Base-by-base conservation (phyloP, 2,797 vertebrate genomes). In the Menidia menidia region DNA sequence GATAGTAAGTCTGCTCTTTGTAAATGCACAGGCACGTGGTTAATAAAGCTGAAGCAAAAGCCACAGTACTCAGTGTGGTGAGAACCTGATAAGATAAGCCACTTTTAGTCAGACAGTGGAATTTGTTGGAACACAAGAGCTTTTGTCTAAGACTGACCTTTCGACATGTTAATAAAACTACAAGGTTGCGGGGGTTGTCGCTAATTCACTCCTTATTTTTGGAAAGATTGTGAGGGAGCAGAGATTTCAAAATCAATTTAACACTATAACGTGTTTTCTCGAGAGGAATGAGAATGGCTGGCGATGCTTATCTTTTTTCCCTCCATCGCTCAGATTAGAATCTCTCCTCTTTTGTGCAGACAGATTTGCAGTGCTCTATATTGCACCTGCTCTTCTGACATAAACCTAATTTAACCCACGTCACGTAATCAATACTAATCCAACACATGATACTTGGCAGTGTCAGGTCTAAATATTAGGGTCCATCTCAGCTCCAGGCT, bases 401-500 rank as follows among this genome's bases (percentile, higher is more conserved):
- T 50, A 59, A 44, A 61, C 58, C 35, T 42, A 72, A 47, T 31
- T 71, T 65, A 77, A 70, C 57, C 77, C 64, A 73, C 35, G 44
- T 72, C 52, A 44, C n/a, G 33, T 57, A 64, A 87, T 85, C 83
- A 54, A 85, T 87, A 80, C 61, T 71, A 82, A 83, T 78, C 58
- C 55, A 61, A 57, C 57, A 67, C 54, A 68, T 68, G 53, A 58
- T 51, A 77, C 31, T 60, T 65, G 58, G 77, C 60, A 67, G 35
- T 72, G 71, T 33, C 0, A 0, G 12, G 13, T 18, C 52, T 77
- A 64, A 73, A 71, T 67, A 55, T 63, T 12, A 72, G 25, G 18
- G 10, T 74, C 70, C 7, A 60, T 18, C 79, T 78, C 80, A 5
- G 51, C 73, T 60, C 65, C 35, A 69, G 41, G 74, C 72, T 74